These are phyloP conservation scores for Addax nasomaculatus DNA, from an alignment of 2,113 vertebrate species.

Conservation along the genomic window DNA sequence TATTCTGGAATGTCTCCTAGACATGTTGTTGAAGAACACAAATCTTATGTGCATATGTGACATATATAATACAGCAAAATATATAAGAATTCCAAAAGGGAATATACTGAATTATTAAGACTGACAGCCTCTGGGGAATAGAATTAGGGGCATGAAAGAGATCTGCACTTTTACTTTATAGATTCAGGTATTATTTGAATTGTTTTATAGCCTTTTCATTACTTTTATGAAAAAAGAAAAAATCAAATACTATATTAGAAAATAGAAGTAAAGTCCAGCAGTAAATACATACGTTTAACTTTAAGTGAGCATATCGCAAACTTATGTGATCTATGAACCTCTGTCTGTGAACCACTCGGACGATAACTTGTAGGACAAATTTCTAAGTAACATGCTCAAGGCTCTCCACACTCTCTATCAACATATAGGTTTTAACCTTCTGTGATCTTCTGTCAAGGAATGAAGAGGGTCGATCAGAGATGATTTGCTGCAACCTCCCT, in stretches of 20 bases:
- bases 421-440: background rate
- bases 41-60: background rate
- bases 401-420: background rate
- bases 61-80: constrained; percentile 39
- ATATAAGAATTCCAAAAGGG: constrained; percentile 35
- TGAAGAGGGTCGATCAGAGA: background rate
- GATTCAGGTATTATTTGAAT: constrained; percentile 46
- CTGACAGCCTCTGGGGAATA: background rate
- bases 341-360: background rate
- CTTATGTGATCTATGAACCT: background rate
- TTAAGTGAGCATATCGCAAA: background rate
- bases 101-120: constrained; percentile 25
- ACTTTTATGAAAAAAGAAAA: constrained; percentile 34
- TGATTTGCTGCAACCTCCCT: background rate
- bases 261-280: constrained; percentile 3
- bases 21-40: background rate
- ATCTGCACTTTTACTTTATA: constrained; percentile 41
- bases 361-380: background rate
- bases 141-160: background rate
- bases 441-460: background rate
- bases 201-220: constrained; percentile 38
- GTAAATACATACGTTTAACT: constrained; percentile 38
- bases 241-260: constrained; percentile 38
- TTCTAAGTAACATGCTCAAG: background rate
- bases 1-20: background rate